These are phyloP conservation scores for Disparrhopalites patrizii DNA, from an alignment of 2,888 invertebrate species.

Conservation along the genomic window DNA sequence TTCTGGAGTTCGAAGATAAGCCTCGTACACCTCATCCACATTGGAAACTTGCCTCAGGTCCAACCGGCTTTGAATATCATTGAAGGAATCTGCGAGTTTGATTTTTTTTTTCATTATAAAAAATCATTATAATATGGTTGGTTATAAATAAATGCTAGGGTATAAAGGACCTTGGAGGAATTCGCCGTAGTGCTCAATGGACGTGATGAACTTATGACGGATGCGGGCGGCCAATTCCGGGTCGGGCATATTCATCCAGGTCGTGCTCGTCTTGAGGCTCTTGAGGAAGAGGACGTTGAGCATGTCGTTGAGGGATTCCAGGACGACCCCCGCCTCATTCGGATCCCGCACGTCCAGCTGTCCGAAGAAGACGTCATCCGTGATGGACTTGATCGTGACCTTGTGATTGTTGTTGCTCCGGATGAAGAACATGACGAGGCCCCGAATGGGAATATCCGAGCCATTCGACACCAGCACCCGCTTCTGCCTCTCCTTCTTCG, in stretches of 20 bases:
- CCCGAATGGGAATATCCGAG: conserved; percentile 57
- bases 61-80: conserved; percentile 43
- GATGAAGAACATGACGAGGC: conserved; percentile 66
- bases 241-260: conserved; percentile 59
- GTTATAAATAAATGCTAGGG: background rate
- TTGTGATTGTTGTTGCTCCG: conserved; percentile 59
- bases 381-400: conserved; percentile 64
- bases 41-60: conserved; percentile 41
- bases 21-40: conserved; percentile 40
- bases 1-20: conserved; percentile 57
- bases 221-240: conserved; percentile 54
- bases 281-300: conserved; percentile 53
- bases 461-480: conserved; percentile 61
- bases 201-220: conserved; percentile 58
- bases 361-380: conserved; percentile 57
- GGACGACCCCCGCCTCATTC: conserved; percentile 49
- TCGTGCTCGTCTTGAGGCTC: conserved; percentile 54
- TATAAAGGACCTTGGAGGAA: conserved; percentile 55
- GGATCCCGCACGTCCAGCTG: conserved; percentile 51
- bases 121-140: background rate
- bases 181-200: conserved; percentile 58
- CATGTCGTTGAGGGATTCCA: conserved; percentile 51
- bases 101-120: background rate
- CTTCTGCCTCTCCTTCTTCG: conserved; percentile 46
- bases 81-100: conserved; percentile 32